Conservation (phyloP, 2,113 vertebrate species). For the Carettochelys insculpta region DNA sequence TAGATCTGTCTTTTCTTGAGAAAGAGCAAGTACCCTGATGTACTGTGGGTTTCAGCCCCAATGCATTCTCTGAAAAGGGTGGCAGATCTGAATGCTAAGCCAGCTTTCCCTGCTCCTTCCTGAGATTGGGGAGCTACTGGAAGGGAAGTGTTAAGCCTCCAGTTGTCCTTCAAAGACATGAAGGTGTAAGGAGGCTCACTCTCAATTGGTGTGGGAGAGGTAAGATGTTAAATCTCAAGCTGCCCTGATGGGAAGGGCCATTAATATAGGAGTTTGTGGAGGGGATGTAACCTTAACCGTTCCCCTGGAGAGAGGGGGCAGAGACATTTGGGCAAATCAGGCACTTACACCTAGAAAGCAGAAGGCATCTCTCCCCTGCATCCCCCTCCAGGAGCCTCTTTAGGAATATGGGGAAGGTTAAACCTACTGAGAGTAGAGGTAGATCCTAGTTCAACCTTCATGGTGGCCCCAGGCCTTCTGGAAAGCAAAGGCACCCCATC, state of each 20-base stretch:
- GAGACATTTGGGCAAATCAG: too few relatives aligned
- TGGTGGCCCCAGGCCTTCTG: neutral
- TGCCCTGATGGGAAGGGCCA: neutral
- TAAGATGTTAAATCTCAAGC: neutral
- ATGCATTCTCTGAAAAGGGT: neutral
- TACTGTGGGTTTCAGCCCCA: neutral
- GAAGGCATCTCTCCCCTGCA: too few relatives aligned
- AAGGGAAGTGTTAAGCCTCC: neutral
- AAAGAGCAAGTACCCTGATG: neutral
- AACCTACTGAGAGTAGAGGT: neutral
- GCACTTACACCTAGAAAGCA: too few relatives aligned
- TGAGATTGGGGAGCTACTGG: neutral
- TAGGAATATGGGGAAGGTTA: neutral
- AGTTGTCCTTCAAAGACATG: neutral
- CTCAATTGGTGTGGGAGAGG: neutral
- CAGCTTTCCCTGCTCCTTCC: too few relatives aligned
- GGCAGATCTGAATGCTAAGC: neutral
- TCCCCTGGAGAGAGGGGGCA: neutral
- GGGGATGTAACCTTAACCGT: neutral
- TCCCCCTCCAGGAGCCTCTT: neutral
- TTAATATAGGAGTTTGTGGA: too few relatives aligned
- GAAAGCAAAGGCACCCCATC: neutral
- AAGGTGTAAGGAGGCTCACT: neutral
- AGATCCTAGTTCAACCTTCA: neutral
- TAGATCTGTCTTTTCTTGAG: neutral